A percentile compares a stretch with the other conserved stretches of the same genome.
These are phyloP conservation scores for Chamaea fasciata DNA, from an alignment of 2,113 vertebrate genomes.

Conservation along the genomic window DNA sequence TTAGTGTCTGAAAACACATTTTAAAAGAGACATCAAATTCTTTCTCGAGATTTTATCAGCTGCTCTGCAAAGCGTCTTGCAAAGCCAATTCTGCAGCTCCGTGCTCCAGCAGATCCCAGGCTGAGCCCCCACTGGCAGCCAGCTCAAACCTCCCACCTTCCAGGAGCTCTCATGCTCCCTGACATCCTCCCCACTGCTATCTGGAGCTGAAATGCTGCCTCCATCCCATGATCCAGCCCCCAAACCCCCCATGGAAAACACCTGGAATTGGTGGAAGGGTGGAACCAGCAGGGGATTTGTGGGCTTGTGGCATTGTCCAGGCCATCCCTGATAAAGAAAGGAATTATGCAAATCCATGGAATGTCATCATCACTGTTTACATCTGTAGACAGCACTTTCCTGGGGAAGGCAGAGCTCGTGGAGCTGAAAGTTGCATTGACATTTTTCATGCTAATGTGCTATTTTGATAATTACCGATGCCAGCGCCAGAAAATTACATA, in stretches of 20 bases:
- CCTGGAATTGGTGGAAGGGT: neutral
- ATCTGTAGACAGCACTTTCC: neutral
- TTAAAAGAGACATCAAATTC: neutral
- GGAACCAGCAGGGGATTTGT: neutral
- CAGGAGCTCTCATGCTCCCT: neutral
- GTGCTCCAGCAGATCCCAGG: neutral
- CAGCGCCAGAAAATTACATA: conserved; percentile 47
- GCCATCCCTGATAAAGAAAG: neutral
- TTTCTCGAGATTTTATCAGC: neutral
- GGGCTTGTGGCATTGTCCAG: neutral
- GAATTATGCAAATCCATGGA: neutral
- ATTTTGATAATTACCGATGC: conserved; percentile 59
- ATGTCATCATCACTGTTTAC: neutral
- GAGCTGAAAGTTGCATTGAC: conserved; percentile 48
- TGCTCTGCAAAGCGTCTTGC: neutral
- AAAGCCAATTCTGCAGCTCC: neutral
- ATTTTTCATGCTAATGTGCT: conserved; percentile 67
- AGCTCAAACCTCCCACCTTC: neutral
- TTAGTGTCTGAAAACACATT: conserved; percentile 10
- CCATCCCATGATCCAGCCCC: neutral
- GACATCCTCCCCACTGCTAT: neutral
- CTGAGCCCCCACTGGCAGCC: neutral
- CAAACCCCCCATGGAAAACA: rapidly evolving
- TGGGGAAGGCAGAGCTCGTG: conserved; percentile 6
- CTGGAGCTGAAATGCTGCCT: neutral